These are phyloP conservation scores for Abrostola tripartita DNA, from an alignment of 2,888 invertebrate genomes.

Conservation along the genomic window DNA sequence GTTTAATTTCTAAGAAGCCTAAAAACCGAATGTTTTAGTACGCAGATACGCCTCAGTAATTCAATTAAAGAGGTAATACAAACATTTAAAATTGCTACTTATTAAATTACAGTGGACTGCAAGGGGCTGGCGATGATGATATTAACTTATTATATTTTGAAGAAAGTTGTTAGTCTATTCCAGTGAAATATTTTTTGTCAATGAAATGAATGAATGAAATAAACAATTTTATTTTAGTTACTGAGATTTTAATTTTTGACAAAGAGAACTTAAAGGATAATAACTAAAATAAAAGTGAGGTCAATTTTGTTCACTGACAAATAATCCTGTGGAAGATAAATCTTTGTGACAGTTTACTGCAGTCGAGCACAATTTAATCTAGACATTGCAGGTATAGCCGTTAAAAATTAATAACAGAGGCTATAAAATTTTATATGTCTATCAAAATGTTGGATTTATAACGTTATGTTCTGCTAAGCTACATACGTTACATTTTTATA, in stretches of 20 bases:
- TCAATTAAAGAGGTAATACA: neutral
- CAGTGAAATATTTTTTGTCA: too few species aligned
- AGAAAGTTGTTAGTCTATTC: too few species aligned
- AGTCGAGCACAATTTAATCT: constrained; percentile 25
- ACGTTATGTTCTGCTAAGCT: constrained; percentile 8
- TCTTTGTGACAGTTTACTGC: constrained; percentile 11
- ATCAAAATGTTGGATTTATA: constrained; percentile 24
- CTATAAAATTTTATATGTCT: constrained; percentile 33
- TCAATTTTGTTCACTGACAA: neutral
- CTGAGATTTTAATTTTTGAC: too few species aligned
- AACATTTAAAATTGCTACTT: neutral
- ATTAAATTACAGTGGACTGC: too few species aligned
- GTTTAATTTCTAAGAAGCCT: neutral
- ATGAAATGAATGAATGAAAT: too few species aligned
- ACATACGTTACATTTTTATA: neutral
- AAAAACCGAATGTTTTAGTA: neutral
- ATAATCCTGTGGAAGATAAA: constrained; percentile 3
- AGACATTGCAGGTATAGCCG: constrained; percentile 8
- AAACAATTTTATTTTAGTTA: too few species aligned
- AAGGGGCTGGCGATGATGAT: too few species aligned
- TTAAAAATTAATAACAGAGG: constrained; percentile 23
- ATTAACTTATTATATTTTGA: too few species aligned
- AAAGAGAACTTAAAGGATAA: too few species aligned
- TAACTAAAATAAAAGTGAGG: too few species aligned
- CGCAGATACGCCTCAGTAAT: neutral